A percentile compares a stretch with the other conserved stretches of the same genome.
Evolutionary conservation across 2,113 vertebrate genomes (phyloP).

Genomic region (Hemiscyllium ocellatum): DNA sequence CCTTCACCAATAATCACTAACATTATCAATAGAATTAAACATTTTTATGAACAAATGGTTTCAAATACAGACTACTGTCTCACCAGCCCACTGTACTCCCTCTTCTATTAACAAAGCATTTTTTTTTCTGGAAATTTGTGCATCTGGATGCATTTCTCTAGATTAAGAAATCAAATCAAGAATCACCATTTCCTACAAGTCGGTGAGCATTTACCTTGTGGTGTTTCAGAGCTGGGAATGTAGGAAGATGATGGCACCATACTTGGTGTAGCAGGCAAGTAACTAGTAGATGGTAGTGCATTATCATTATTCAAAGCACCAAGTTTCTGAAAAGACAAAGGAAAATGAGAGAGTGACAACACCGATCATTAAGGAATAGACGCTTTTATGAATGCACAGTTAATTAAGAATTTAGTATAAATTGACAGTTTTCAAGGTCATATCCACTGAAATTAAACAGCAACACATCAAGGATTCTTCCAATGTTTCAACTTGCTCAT

Average conservation of each 20-base stretch:
- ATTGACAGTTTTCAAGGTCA: neutral
- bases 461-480: neutral
- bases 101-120: neutral
- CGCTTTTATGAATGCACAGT: neutral
- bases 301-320: conserved; percentile 82
- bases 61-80: neutral
- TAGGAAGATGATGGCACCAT: conserved; percentile 93
- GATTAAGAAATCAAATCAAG: neutral
- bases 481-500: neutral
- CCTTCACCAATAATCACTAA: neutral
- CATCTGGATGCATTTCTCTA: neutral
- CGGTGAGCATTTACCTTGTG: conserved; percentile 53
- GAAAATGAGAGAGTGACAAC: neutral
- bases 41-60: neutral
- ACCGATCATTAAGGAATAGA: neutral
- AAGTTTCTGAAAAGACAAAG: conserved; percentile 72
- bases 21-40: neutral
- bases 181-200: neutral
- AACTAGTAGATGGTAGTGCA: conserved; percentile 90
- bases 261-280: conserved; percentile 89
- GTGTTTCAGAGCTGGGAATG: conserved; percentile 78
- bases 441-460: neutral
- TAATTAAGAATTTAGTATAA: neutral
- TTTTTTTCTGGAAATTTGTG: neutral
- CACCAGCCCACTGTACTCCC: neutral